phyloP scores from a whole-genome alignment of 2,888 invertebrate species.

The Melieria crassipennis region DNA sequence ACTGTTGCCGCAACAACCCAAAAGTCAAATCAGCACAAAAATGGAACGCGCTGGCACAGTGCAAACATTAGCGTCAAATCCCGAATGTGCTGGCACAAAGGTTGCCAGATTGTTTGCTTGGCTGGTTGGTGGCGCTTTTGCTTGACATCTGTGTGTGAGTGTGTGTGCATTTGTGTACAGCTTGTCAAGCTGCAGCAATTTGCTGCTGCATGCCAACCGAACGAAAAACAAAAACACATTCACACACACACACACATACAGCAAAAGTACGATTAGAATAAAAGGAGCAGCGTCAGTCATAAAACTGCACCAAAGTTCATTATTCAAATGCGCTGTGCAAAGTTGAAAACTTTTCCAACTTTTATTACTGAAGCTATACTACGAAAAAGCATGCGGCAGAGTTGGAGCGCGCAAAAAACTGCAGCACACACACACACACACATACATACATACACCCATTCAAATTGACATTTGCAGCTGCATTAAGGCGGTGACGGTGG shows the following conservation, averaged over 20 bases:
- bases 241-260: not conserved
- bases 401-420: not conserved
- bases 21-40: conserved; percentile 27
- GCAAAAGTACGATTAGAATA: no score
- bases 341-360: not conserved
- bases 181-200: not conserved
- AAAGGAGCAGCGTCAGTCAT: no score
- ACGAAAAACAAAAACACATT: conserved; percentile 6
- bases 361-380: not conserved
- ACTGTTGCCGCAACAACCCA: not conserved
- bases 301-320: no score
- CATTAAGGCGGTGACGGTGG: no score
- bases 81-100: conserved; percentile 14
- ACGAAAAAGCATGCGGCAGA: not conserved
- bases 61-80: conserved; percentile 26
- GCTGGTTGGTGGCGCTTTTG: no score
- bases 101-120: not conserved
- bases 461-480: not conserved
- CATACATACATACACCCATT: not conserved
- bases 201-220: not conserved
- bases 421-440: not conserved
- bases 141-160: no score
- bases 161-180: not conserved
- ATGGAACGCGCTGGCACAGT: conserved; percentile 10
- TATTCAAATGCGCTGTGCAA: not conserved